These are phyloP conservation scores for Paragorgia papillata DNA, from an alignment of 92 coral and sea anemone genomes.

Conservation along the genomic window DNA sequence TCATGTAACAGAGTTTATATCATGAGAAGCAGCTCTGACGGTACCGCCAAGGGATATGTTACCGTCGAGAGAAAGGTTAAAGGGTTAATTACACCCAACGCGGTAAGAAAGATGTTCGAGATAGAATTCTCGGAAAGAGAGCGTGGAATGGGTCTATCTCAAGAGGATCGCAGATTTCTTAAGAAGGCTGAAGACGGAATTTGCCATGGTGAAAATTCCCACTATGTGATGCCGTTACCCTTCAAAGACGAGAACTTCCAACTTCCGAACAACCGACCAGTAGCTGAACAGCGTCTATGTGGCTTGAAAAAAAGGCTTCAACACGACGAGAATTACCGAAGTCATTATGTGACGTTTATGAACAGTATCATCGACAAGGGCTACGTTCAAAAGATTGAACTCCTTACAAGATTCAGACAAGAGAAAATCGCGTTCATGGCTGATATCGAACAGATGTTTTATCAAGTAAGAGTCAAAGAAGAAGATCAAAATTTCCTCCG, in stretches of 20 bases:
- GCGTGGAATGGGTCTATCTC: conserved; percentile 42
- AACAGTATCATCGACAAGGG: conserved; percentile 29
- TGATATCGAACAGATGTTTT: conserved; percentile 24
- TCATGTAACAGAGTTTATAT: conserved; percentile 52
- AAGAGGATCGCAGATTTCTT: conserved; percentile 55
- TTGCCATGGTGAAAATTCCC: conserved; percentile 41
- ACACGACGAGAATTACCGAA: conserved; percentile 39
- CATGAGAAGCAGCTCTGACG: conserved; percentile 1
- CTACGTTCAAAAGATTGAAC: conserved; percentile 2
- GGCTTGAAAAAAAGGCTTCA: conserved; percentile 43
- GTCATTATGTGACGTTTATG: conserved; percentile 21
- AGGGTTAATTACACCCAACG: conserved; percentile 38
- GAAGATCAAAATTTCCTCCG: too few species aligned
- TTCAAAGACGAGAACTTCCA: conserved; percentile 46
- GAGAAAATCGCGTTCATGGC: conserved; percentile 5
- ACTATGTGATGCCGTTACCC: conserved; percentile 59
- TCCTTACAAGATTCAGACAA: conserved; percentile 15
- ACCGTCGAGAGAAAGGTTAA: conserved; percentile 44
- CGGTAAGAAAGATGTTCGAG: conserved; percentile 55
- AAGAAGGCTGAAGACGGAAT: conserved; percentile 56
- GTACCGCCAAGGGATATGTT: conserved; percentile 36
- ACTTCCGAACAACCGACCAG: conserved; percentile 44
- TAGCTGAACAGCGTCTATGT: conserved; percentile 51
- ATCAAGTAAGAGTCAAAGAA: too few species aligned
- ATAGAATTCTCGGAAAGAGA: conserved; percentile 58